Evolutionary conservation across 1,140 invertebrate species (phyloP).

Genomic region (Dreissena rostriformis): DNA sequence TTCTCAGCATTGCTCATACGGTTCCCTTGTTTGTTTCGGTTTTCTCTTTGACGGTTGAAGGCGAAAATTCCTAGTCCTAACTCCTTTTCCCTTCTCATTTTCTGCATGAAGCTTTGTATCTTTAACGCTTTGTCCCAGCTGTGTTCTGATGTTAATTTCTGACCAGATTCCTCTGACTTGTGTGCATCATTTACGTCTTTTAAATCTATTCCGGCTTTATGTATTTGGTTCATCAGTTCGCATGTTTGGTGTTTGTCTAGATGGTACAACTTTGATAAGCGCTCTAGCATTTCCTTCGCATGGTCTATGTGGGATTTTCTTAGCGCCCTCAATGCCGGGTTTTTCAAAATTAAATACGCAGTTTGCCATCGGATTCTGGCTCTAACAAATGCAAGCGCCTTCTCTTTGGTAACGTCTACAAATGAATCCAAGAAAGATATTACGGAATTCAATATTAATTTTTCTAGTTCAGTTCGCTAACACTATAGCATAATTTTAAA

Average conservation of each 20-base stretch:
- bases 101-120: neutral
- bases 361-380: conserved; percentile 3
- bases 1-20: too few relatives aligned
- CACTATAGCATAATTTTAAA: too few relatives aligned
- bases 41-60: too few relatives aligned
- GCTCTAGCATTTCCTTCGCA: neutral
- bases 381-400: neutral
- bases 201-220: neutral
- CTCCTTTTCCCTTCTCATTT: neutral
- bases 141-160: neutral
- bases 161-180: neutral
- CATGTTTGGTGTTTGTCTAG: neutral
- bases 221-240: neutral
- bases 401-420: neutral
- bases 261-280: neutral
- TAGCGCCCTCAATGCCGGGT: neutral
- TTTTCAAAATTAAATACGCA: neutral
- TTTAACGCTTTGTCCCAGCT: neutral
- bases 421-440: too few relatives aligned
- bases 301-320: neutral
- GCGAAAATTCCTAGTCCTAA: too few relatives aligned
- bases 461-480: too few relatives aligned
- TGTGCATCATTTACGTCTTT: neutral
- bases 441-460: too few relatives aligned
- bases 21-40: too few relatives aligned